Conservation (phyloP, 2,797 vertebrate species). For the Notamacropus eugenii region DNA sequence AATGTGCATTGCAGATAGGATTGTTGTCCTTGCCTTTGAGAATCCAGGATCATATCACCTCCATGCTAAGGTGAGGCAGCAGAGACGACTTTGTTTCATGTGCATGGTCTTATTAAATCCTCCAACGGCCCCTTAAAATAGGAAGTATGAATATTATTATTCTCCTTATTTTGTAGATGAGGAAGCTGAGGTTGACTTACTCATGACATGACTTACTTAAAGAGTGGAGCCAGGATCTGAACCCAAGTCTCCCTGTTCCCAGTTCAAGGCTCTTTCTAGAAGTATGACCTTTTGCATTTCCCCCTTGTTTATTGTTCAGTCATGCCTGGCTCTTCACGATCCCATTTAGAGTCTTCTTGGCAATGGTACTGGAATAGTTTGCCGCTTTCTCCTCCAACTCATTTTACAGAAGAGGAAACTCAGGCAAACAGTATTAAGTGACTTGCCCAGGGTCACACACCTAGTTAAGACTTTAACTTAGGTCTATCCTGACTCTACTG, state of each 20-base stretch:
- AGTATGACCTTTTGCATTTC: background rate
- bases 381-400: background rate
- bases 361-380: background rate
- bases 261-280: background rate
- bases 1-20: background rate
- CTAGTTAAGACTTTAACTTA: background rate
- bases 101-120: background rate
- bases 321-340: background rate
- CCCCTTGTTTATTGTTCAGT: background rate
- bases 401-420: background rate
- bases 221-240: background rate
- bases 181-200: background rate
- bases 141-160: background rate
- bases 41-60: background rate
- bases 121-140: background rate
- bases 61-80: background rate
- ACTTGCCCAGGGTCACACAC: background rate
- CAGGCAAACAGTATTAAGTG: background rate
- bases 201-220: background rate
- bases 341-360: background rate
- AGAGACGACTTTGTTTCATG: background rate
- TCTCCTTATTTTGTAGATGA: background rate
- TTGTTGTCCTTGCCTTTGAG: background rate
- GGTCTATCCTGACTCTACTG: background rate
- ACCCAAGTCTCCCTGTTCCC: background rate